phyloP scores from a whole-genome alignment of 2,888 invertebrate genomes.

The Apomyelois bistriatella region DNA sequence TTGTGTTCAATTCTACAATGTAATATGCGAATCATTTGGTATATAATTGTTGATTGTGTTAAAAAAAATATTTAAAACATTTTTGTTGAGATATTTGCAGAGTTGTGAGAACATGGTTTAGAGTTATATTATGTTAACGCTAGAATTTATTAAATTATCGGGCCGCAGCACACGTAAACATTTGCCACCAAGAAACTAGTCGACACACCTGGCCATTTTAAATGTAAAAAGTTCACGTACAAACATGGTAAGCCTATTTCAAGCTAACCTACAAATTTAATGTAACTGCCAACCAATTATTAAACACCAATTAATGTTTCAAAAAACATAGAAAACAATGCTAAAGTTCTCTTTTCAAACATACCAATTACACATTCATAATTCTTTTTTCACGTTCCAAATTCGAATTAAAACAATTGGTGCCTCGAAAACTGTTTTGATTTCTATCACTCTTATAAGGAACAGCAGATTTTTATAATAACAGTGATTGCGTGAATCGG shows the following conservation, averaged over 20 bases:
- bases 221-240: constrained; percentile 8
- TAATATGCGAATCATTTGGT: too few relatives aligned
- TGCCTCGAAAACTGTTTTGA: constrained; percentile 47
- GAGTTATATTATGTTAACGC: too few relatives aligned
- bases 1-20: too few relatives aligned
- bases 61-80: too few relatives aligned
- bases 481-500: constrained; percentile 55
- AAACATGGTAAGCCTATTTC: constrained; percentile 15
- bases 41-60: too few relatives aligned
- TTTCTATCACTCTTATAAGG: constrained; percentile 45
- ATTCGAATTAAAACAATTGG: constrained; percentile 69
- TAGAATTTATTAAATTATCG: not conserved
- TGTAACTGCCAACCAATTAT: constrained; percentile 41
- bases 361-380: constrained; percentile 67
- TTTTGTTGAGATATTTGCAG: not conserved
- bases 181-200: not conserved
- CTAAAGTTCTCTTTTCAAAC: constrained; percentile 51
- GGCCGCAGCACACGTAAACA: too few relatives aligned
- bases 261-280: constrained; percentile 18
- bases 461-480: constrained; percentile 49
- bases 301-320: constrained; percentile 52
- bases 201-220: not conserved
- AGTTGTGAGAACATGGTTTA: too few relatives aligned
- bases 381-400: constrained; percentile 53
- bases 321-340: constrained; percentile 54